Conservation (phyloP, 2,888 invertebrate genomes). For the Desoria tigrina region DNA sequence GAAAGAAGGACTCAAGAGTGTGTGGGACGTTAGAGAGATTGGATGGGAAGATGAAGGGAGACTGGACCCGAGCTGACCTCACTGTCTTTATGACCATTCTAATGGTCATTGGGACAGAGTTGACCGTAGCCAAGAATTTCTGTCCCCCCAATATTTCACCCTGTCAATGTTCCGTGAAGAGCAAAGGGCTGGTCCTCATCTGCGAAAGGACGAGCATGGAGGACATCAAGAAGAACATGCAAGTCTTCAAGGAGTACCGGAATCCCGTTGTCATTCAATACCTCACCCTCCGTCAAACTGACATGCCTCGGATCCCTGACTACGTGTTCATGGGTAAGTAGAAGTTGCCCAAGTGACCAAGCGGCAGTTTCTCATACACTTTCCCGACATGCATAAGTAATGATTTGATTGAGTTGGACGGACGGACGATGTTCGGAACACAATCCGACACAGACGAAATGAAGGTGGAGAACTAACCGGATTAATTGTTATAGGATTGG, state of each 20-base stretch:
- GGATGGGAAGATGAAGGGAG: conserved; percentile 36
- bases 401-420: not conserved
- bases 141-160: conserved; percentile 64
- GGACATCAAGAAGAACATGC: conserved; percentile 78
- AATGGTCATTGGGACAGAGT: conserved; percentile 56
- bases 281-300: conserved; percentile 82
- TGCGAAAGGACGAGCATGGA: conserved; percentile 82
- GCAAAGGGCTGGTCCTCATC: conserved; percentile 82
- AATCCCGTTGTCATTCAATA: conserved; percentile 78
- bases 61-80: conserved; percentile 29
- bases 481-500: conserved; percentile 61
- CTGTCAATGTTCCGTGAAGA: conserved; percentile 81
- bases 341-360: not conserved
- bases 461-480: no score
- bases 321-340: conserved; percentile 68
- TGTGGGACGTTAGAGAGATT: conserved; percentile 2
- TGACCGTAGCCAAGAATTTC: conserved; percentile 57
- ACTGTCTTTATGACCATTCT: conserved; percentile 39
- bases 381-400: not conserved
- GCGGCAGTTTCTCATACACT: not conserved
- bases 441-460: no score
- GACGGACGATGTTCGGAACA: not conserved
- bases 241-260: conserved; percentile 65
- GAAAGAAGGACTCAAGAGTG: not conserved
- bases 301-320: conserved; percentile 75